A percentile compares a stretch with the other conserved stretches of the same genome.
These are phyloP conservation scores for Lonchura striata DNA, from an alignment of 2,113 vertebrate species.

Conservation along the genomic window DNA sequence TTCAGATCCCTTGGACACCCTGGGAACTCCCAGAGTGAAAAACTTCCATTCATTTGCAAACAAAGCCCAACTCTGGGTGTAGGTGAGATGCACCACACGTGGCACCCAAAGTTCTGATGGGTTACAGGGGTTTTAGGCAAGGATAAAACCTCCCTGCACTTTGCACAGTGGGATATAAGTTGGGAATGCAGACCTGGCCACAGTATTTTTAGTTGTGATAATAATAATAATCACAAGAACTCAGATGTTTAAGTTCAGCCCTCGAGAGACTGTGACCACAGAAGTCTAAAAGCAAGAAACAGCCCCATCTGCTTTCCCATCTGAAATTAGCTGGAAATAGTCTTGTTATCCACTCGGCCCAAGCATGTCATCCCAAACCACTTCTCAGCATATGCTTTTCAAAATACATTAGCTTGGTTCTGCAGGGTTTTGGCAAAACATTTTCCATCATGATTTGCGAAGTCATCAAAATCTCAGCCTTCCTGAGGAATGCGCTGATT, in stretches of 20 bases:
- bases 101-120: not conserved
- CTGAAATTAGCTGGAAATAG: constrained; percentile 60
- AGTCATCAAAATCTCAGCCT: not conserved
- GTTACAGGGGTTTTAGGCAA: not conserved
- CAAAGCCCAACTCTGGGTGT: not conserved
- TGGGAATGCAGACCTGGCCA: not conserved
- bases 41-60: accelerated
- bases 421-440: not conserved
- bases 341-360: constrained; percentile 29
- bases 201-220: not conserved
- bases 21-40: not conserved
- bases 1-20: not conserved
- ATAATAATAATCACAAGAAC: not conserved
- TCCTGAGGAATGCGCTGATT: not conserved
- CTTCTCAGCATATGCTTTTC: constrained; percentile 40
- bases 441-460: not conserved
- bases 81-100: not conserved
- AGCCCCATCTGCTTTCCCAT: constrained; percentile 56
- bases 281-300: constrained; percentile 44
- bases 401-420: constrained; percentile 19
- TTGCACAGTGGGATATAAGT: not conserved
- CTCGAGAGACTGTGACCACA: constrained; percentile 34
- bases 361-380: not conserved
- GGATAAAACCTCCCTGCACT: not conserved
- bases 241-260: constrained; percentile 33